Evolutionary conservation across 2,797 vertebrate species (phyloP).

Genomic region (Lacerta agilis): DNA sequence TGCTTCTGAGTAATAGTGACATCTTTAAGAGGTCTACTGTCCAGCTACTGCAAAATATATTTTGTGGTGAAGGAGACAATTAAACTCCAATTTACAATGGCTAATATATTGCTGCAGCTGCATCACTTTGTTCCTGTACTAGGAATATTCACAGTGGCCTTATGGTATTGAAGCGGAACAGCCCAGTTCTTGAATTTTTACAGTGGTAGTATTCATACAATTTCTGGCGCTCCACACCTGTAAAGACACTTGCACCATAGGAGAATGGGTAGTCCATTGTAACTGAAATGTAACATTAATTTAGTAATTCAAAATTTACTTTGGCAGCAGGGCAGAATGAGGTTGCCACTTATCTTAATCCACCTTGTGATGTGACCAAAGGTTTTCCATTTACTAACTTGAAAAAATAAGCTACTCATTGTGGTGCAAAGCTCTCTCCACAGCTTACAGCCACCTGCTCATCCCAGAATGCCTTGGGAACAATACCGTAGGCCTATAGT

Average conservation of each 20-base stretch:
- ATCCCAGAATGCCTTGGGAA: neutral
- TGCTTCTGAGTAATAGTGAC: constrained; percentile 32
- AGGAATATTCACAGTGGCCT: neutral
- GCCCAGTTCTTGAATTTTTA: neutral
- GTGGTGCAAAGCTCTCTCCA: neutral
- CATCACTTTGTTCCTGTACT: neutral
- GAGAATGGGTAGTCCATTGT: neutral
- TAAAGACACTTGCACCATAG: neutral
- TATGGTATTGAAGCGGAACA: neutral
- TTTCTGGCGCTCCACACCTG: neutral
- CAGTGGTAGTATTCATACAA: neutral
- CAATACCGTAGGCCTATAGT: neutral
- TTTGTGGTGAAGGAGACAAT: constrained; percentile 26
- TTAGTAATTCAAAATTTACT: neutral
- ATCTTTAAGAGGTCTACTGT: constrained; percentile 25
- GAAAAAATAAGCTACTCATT: too few relatives aligned
- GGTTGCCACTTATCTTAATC: neutral
- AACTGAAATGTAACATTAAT: neutral
- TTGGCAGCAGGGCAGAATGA: neutral
- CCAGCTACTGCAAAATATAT: constrained; percentile 23
- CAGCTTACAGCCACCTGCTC: neutral
- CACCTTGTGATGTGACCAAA: too few relatives aligned
- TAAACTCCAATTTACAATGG: constrained; percentile 23
- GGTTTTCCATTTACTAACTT: too few relatives aligned
- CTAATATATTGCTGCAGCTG: constrained; percentile 15